Conservation (phyloP, 2,888 invertebrate genomes). For the Sericinus montela region DNA sequence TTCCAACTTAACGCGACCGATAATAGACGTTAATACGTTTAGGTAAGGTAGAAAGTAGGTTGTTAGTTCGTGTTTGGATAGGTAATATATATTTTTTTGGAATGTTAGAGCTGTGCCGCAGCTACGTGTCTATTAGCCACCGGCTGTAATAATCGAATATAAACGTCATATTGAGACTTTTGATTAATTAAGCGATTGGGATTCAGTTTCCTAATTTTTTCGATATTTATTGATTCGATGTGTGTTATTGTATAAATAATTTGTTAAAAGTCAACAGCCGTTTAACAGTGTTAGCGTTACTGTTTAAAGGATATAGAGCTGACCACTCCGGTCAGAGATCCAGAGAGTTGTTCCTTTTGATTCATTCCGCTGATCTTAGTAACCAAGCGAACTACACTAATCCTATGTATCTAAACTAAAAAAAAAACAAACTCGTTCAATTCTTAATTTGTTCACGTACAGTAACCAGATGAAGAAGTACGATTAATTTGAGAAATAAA, state of each 20-base stretch:
- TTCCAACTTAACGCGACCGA: neutral
- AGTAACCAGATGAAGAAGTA: too few relatives aligned
- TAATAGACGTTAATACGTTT: slow-evolving; percentile 5
- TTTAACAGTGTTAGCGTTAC: too few relatives aligned
- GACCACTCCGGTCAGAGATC: too few relatives aligned
- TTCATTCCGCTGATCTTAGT: too few relatives aligned
- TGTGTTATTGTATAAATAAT: neutral
- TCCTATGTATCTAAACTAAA: too few relatives aligned
- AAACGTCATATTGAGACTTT: slow-evolving; percentile 40
- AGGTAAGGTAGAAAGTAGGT: neutral
- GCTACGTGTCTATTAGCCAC: slow-evolving; percentile 38
- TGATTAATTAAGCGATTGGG: slow-evolving; percentile 49
- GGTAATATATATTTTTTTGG: neutral
- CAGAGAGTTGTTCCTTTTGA: too few relatives aligned
- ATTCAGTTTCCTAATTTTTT: slow-evolving; percentile 21
- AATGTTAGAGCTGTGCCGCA: slow-evolving; percentile 7
- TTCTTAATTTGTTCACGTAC: too few relatives aligned
- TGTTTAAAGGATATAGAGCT: too few relatives aligned
- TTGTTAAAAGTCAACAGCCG: too few relatives aligned
- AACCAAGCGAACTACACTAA: too few relatives aligned
- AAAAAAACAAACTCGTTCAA: too few relatives aligned
- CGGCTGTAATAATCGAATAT: slow-evolving; percentile 49
- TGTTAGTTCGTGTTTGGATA: neutral
- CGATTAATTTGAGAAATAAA: too few relatives aligned
- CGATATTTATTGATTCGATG: slow-evolving; percentile 27